These are phyloP conservation scores for Brachycybe producta DNA, from an alignment of 2,888 invertebrate species.

Conservation along the genomic window DNA sequence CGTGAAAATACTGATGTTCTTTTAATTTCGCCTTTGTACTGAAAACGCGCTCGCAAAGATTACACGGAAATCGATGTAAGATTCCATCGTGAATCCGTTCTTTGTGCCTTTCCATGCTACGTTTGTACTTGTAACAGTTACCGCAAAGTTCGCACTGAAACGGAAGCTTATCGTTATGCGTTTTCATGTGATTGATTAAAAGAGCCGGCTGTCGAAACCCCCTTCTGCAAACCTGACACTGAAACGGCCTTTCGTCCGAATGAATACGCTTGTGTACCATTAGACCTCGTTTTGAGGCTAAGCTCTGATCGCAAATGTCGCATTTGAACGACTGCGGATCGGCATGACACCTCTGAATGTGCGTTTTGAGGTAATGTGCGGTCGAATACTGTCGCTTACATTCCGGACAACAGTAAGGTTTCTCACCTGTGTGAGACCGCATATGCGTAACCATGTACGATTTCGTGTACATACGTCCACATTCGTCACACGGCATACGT, in stretches of 20 bases:
- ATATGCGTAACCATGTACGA: constrained; percentile 9
- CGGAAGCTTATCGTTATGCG: neutral
- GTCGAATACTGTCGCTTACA: constrained; percentile 8
- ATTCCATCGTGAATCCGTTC: constrained; percentile 10
- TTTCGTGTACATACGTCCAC: constrained; percentile 6
- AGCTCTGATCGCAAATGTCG: constrained; percentile 9
- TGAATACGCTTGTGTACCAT: constrained; percentile 13
- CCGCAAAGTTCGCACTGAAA: constrained; percentile 11
- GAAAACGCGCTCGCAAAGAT: neutral
- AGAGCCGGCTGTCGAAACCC: constrained; percentile 11
- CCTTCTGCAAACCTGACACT: constrained; percentile 6
- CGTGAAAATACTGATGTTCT: constrained; percentile 11
- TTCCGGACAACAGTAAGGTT: constrained; percentile 1
- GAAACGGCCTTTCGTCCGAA: constrained; percentile 13
- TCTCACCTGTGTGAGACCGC: constrained; percentile 10
- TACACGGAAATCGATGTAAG: neutral
- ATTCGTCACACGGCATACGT: neutral
- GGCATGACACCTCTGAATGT: constrained; percentile 19
- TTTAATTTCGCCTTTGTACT: constrained; percentile 8
- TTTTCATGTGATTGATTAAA: constrained; percentile 7
- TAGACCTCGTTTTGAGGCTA: constrained; percentile 10
- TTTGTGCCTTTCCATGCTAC: constrained; percentile 13
- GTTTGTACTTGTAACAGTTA: constrained; percentile 8
- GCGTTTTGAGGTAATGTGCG: constrained; percentile 18
- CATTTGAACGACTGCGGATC: constrained; percentile 13